Conservation (phyloP, 2,888 invertebrate species). For the Incurvaria masculella region DNA sequence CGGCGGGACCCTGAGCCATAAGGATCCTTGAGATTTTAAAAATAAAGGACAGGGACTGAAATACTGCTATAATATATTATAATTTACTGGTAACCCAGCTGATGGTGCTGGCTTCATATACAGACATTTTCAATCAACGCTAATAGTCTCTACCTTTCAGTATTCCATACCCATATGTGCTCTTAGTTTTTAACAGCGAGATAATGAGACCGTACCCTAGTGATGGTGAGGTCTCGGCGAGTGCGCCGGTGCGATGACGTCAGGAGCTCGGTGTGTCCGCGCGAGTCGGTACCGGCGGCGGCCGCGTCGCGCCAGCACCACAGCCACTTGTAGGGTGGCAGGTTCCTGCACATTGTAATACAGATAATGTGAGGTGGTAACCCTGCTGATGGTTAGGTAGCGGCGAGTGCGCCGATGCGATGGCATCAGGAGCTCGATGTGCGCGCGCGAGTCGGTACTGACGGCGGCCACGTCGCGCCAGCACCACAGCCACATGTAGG, state of each 20-base stretch:
- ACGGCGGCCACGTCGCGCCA: constrained; percentile 22
- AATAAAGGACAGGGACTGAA: too few species aligned
- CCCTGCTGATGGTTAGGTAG: constrained; percentile 31
- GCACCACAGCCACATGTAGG: constrained; percentile 69
- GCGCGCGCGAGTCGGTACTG: constrained; percentile 41
- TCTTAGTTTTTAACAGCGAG: too few species aligned
- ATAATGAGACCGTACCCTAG: too few species aligned
- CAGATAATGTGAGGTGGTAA: too few species aligned
- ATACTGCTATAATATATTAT: too few species aligned
- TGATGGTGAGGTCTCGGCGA: constrained; percentile 38
- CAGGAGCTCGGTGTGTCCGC: constrained; percentile 51
- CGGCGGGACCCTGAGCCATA: too few species aligned
- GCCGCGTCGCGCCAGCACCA: constrained; percentile 50
- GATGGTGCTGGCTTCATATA: too few species aligned
- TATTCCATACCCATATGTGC: too few species aligned
- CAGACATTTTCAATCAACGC: too few species aligned
- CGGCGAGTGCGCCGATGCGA: constrained; percentile 42
- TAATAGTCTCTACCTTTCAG: too few species aligned
- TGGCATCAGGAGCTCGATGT: constrained; percentile 53
- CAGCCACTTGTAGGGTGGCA: constrained; percentile 69
- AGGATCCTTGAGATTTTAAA: too few species aligned
- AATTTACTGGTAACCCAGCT: too few species aligned
- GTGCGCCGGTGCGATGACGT: constrained; percentile 49
- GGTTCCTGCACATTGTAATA: constrained; percentile 57
- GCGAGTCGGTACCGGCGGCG: constrained; percentile 34